Evolutionary conservation across 2,888 invertebrate genomes (phyloP), one percentile per base, ranked within the genome.

Genomic region (Hermaeophaga mercurialis): DNA sequence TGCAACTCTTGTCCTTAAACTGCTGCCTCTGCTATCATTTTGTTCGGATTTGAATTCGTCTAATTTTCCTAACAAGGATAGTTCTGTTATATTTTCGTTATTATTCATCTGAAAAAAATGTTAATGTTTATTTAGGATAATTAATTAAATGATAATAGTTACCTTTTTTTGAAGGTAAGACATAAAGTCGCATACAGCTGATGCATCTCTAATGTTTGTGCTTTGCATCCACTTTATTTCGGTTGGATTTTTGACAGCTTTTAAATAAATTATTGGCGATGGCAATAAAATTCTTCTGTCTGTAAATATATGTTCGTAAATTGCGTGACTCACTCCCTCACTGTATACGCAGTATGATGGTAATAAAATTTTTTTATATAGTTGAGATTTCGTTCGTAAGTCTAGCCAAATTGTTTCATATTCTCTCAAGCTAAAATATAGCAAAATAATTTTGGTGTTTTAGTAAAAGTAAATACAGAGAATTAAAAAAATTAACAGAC

Each of bases 141-240:
- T 15, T 14, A 44, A 11, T 44, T 19, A 3, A 34, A 46, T 19
- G 12, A 34, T 15, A 38, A 18, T 12, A 11, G 8, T 24, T 14
- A 87, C 85, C 73, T 84, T 82, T 53, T 83, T 79, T 75, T 91
- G 89, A 52, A 91, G 78, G 74, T 86, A 86, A 15, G 86, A 83
- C 64, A 96, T 84, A 65, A 92, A 90, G 67, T 94, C 91, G 74
- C 95, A 92, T 79, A 96, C 86, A 0, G 94, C 94, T 0, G 89
- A 90, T 0, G 90, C 94, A 77, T 98, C 97, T 47, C 90, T 82
- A 48, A 96, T 80, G 73, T 96, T 94, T 0, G 94, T 91, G 45
- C 80, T 83, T 64, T 85, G 83, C 94, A 96, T 94, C 43, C 94
- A 94, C 48, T 82, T 80, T 15, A 85, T 84, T 78, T 95, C 94